These are phyloP conservation scores for Paralvinella palmiformis DNA, from an alignment of 1,140 invertebrate genomes.

Conservation along the genomic window DNA sequence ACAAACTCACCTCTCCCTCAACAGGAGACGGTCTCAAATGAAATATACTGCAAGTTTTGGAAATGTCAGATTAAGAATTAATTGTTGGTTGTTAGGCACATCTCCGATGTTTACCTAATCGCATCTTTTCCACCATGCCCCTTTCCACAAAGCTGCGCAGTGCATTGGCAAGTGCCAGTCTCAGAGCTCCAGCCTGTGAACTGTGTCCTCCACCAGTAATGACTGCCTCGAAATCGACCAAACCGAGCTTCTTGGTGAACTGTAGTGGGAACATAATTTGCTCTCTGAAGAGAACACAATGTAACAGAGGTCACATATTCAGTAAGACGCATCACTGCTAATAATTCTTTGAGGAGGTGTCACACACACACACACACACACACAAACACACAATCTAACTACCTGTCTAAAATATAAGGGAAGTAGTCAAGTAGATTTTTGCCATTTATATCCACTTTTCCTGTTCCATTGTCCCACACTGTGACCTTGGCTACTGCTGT, in stretches of 20 bases:
- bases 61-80: too few species aligned
- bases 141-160: constrained; percentile 74
- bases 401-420: constrained; percentile 13
- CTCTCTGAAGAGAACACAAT: constrained; percentile 38
- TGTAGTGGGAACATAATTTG: constrained; percentile 80
- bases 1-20: too few species aligned
- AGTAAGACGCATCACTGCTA: not conserved
- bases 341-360: not conserved
- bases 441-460: constrained; percentile 76
- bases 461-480: constrained; percentile 68
- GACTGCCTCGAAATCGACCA: constrained; percentile 79
- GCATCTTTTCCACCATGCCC: constrained; percentile 74
- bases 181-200: constrained; percentile 75
- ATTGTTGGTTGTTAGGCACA: too few species aligned
- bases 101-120: constrained; percentile 61
- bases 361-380: not conserved
- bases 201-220: constrained; percentile 62
- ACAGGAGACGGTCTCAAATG: too few species aligned
- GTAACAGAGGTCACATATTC: not conserved
- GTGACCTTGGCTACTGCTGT: constrained; percentile 61
- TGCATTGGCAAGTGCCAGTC: constrained; percentile 73
- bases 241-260: constrained; percentile 66
- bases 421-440: constrained; percentile 57
- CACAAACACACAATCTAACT: not conserved
- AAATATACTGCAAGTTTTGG: too few species aligned